These are phyloP conservation scores for Lasioglossum oenotherae DNA, from an alignment of 2,888 invertebrate species.

Conservation along the genomic window DNA sequence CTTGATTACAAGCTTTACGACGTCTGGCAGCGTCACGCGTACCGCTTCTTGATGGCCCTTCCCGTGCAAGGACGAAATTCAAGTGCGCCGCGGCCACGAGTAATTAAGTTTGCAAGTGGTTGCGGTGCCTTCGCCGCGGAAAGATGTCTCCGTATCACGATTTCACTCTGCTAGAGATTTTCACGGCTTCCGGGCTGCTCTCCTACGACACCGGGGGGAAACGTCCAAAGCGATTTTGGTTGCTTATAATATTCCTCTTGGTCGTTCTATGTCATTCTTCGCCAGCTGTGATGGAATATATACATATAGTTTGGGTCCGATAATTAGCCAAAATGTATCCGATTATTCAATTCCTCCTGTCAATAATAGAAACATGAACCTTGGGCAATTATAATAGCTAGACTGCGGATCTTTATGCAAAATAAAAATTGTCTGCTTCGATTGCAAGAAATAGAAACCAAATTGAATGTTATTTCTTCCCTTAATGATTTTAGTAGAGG, in stretches of 20 bases:
- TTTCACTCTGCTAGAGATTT: background rate
- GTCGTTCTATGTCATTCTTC: background rate
- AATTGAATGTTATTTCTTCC: too few relatives aligned
- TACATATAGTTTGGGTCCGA: background rate
- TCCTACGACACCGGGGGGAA: background rate
- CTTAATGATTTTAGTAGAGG: too few relatives aligned
- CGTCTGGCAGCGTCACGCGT: constrained; percentile 39
- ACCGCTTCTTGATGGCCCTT: constrained; percentile 47
- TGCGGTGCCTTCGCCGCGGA: constrained; percentile 35
- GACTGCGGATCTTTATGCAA: too few relatives aligned
- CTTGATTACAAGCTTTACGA: constrained; percentile 71
- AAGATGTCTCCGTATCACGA: constrained; percentile 32
- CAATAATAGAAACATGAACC: background rate
- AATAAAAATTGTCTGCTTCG: too few relatives aligned
- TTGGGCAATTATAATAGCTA: background rate
- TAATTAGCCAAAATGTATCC: background rate
- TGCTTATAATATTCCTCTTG: background rate
- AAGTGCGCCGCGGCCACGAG: constrained; percentile 50
- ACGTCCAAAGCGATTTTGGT: background rate
- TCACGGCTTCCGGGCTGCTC: background rate
- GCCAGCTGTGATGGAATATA: background rate
- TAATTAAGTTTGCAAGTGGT: constrained; percentile 68
- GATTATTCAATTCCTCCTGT: background rate
- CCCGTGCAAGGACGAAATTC: constrained; percentile 42
- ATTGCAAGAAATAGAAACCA: too few relatives aligned